A percentile compares a stretch with the other conserved stretches of the same genome.
phyloP scores from a whole-genome alignment of 2,113 vertebrate genomes.

The Sterrhoptilus dennistouni region DNA sequence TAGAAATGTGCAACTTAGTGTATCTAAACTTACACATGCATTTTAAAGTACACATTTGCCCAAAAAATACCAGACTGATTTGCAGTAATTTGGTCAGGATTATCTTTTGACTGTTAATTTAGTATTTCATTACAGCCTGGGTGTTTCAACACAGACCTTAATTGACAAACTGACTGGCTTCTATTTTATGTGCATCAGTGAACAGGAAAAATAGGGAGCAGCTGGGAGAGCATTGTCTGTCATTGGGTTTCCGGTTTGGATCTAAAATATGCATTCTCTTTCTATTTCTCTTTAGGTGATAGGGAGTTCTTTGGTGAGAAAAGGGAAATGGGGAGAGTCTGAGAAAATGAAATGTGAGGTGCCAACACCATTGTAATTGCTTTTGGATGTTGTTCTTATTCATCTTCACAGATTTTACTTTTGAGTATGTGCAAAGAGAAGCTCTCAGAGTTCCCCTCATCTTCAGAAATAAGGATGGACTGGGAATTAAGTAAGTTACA shows the following conservation, averaged over 20 bases:
- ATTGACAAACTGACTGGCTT: slow-evolving; percentile 46
- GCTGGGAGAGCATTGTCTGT: slow-evolving; percentile 56
- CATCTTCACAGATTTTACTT: slow-evolving; percentile 90
- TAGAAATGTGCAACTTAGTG: neutral
- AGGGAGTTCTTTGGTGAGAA: slow-evolving; percentile 11
- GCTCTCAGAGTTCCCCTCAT: slow-evolving; percentile 89
- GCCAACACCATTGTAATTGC: slow-evolving; percentile 2
- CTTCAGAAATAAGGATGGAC: slow-evolving; percentile 91
- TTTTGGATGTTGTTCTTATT: slow-evolving; percentile 19
- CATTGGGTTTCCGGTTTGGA: slow-evolving; percentile 44
- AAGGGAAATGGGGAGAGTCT: neutral
- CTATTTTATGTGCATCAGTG: slow-evolving; percentile 53
- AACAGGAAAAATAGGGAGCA: slow-evolving; percentile 64
- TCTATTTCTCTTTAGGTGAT: slow-evolving; percentile 8
- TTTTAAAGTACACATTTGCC: neutral
- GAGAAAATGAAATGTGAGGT: neutral
- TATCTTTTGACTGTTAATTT: slow-evolving; percentile 23
- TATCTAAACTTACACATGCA: neutral
- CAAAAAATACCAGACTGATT: neutral
- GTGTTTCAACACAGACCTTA: slow-evolving; percentile 42
- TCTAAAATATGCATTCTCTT: slow-evolving; percentile 51
- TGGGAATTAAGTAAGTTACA: slow-evolving; percentile 92
- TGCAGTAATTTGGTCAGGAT: neutral
- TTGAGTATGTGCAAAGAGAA: slow-evolving; percentile 95
- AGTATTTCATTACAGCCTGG: slow-evolving; percentile 24